Percentiles rank a stretch among this genome's conserved stretches.
phyloP scores from a whole-genome alignment of 2,888 invertebrate species.

The Melieria crassipennis region DNA sequence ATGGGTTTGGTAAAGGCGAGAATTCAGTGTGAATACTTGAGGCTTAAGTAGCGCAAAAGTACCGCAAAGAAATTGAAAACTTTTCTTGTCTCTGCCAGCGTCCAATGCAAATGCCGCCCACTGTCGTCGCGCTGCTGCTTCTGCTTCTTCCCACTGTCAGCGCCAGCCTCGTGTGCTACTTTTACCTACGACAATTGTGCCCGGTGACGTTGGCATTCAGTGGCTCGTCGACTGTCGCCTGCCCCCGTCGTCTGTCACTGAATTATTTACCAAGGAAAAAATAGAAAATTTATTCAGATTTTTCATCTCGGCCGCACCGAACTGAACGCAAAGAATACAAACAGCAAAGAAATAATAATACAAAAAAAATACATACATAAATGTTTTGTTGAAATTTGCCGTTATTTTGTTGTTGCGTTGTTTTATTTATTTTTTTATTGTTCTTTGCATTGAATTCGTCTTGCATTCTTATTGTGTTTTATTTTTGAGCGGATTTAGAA shows the following conservation, averaged over 20 bases:
- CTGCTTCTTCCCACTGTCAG: too few species aligned
- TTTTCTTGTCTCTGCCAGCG: conserved; percentile 34
- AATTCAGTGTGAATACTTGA: conserved; percentile 57
- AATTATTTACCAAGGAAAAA: conserved; percentile 18
- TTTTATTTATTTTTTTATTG: conserved; percentile 36
- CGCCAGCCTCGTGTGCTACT: too few species aligned
- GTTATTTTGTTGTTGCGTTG: conserved; percentile 26
- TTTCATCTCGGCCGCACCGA: conserved; percentile 4
- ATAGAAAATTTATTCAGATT: conserved; percentile 48
- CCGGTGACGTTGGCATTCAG: too few species aligned
- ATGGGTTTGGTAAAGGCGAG: conserved; percentile 4
- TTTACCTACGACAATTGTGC: too few species aligned
- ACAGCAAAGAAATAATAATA: conserved; percentile 24
- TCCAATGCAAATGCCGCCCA: not conserved
- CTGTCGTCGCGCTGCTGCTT: too few species aligned
- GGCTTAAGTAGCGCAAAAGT: conserved; percentile 52
- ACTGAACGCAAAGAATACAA: conserved; percentile 1
- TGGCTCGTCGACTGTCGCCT: conserved; percentile 32
- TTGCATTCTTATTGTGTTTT: conserved; percentile 23
- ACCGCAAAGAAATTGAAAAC: conserved; percentile 48
- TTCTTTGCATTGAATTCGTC: conserved; percentile 30
- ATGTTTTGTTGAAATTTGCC: conserved; percentile 41
- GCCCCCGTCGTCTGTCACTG: too few species aligned
- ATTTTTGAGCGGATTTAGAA: conserved; percentile 29
- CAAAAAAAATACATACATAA: conserved; percentile 26